Conservation (phyloP, 2,888 invertebrate species). For the Latheticus oryzae region DNA sequence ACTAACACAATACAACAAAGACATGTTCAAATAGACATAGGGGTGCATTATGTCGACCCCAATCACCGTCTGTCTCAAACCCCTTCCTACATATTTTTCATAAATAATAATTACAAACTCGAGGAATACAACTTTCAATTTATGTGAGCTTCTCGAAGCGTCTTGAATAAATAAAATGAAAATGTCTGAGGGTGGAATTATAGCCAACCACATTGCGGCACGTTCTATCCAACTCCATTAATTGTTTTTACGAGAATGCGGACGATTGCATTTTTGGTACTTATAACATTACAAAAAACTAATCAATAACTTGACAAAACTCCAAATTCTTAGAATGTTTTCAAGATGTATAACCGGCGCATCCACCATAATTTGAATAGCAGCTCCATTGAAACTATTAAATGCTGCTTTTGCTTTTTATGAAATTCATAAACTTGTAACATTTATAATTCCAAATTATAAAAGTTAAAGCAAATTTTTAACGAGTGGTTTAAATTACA, state of each 20-base stretch:
- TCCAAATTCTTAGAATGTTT: neutral
- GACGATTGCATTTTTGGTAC: slow-evolving; percentile 3
- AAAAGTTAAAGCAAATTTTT: too few species aligned
- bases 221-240: slow-evolving; percentile 12
- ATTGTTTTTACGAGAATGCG: slow-evolving; percentile 24
- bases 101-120: slow-evolving; percentile 28
- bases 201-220: slow-evolving; percentile 28
- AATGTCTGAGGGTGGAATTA: slow-evolving; percentile 25
- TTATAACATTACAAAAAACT: neutral
- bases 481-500: too few species aligned
- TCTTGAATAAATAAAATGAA: slow-evolving; percentile 32
- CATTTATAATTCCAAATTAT: too few species aligned
- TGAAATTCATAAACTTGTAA: too few species aligned
- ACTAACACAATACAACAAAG: slow-evolving; percentile 26
- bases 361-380: too few species aligned
- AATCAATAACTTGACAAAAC: too few species aligned
- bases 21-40: slow-evolving; percentile 19
- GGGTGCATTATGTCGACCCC: slow-evolving; percentile 22
- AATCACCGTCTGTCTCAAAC: slow-evolving; percentile 18
- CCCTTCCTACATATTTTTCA: slow-evolving; percentile 18
- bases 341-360: slow-evolving; percentile 14
- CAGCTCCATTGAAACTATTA: too few species aligned
- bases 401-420: too few species aligned
- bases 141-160: slow-evolving; percentile 18
- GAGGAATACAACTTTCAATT: slow-evolving; percentile 19